phyloP scores from a whole-genome alignment of 2,888 invertebrate species.

The Theretra japonica region DNA sequence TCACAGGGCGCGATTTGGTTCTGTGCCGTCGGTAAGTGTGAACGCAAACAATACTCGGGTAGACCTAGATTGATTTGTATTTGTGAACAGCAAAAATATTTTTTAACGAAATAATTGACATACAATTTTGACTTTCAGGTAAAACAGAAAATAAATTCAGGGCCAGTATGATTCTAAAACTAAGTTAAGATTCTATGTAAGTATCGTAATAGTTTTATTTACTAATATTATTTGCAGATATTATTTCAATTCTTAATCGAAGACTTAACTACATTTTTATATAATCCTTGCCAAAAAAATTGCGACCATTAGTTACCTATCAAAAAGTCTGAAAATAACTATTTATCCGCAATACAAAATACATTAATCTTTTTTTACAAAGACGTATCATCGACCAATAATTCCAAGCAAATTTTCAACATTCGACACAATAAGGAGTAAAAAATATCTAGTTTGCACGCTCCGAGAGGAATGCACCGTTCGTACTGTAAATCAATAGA shows the following conservation, averaged over 20 bases:
- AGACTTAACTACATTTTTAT: neutral
- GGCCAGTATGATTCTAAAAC: too few relatives aligned
- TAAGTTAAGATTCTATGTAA: too few relatives aligned
- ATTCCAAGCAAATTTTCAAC: slow-evolving; percentile 2
- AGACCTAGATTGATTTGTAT: neutral
- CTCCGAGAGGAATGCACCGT: slow-evolving; percentile 43
- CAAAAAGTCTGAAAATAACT: neutral
- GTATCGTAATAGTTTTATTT: too few relatives aligned
- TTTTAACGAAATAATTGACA: too few relatives aligned
- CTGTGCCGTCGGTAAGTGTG: neutral
- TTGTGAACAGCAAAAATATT: neutral
- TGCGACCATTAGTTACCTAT: neutral
- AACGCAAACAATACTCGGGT: neutral
- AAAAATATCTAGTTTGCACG: slow-evolving; percentile 20
- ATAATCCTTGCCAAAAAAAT: neutral
- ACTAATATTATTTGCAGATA: too few relatives aligned
- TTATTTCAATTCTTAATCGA: too few relatives aligned
- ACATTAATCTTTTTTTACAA: neutral
- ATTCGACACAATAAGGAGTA: slow-evolving; percentile 6
- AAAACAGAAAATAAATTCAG: too few relatives aligned
- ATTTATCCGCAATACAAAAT: neutral
- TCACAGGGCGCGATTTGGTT: slow-evolving; percentile 38
- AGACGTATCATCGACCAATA: slow-evolving; percentile 13
- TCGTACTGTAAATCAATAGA: slow-evolving; percentile 59
- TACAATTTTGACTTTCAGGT: too few relatives aligned